These are phyloP conservation scores for Xenotilapia leptura DNA, from an alignment of 2,113 vertebrate species.

Conservation along the genomic window DNA sequence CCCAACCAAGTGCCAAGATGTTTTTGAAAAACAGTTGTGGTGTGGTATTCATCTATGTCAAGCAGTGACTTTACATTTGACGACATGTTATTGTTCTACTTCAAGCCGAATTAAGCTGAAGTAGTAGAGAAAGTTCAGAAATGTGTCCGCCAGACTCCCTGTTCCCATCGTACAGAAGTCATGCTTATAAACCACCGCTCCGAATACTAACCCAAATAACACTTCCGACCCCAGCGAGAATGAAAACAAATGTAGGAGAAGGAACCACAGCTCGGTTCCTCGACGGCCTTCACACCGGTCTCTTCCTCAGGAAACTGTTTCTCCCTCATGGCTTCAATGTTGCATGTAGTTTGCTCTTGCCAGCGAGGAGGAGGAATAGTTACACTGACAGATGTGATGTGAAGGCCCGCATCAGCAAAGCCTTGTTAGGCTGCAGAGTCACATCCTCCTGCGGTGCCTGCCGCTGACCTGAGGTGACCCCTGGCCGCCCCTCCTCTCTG, in stretches of 20 bases:
- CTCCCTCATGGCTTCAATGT: conserved; percentile 15
- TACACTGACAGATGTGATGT: conserved; percentile 61
- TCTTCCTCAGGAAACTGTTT: neutral
- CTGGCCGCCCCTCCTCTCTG: conserved; percentile 7
- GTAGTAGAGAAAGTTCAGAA: neutral
- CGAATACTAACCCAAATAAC: conserved; percentile 63
- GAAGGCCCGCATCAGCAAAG: conserved; percentile 55
- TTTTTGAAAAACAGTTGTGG: neutral
- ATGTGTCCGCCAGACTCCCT: neutral
- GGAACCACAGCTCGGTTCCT: neutral
- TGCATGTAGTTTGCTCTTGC: neutral
- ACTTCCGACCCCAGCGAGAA: conserved; percentile 51
- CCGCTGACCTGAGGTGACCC: conserved; percentile 55
- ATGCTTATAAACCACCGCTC: conserved; percentile 18
- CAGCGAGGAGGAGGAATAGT: neutral
- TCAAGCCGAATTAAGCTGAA: conserved; percentile 16
- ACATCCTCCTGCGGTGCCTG: conserved; percentile 57
- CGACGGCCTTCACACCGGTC: neutral
- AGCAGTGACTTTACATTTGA: neutral
- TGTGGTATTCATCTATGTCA: neutral
- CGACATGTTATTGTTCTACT: conserved; percentile 37
- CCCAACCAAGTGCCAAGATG: conserved; percentile 4
- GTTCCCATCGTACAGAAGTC: conserved; percentile 47
- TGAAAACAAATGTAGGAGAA: conserved; percentile 46
- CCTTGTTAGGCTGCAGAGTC: conserved; percentile 22